Evolutionary conservation across 2,888 invertebrate species (phyloP), one percentile per base, ranked within the genome.

Genomic region (Aporophyla nigra): DNA sequence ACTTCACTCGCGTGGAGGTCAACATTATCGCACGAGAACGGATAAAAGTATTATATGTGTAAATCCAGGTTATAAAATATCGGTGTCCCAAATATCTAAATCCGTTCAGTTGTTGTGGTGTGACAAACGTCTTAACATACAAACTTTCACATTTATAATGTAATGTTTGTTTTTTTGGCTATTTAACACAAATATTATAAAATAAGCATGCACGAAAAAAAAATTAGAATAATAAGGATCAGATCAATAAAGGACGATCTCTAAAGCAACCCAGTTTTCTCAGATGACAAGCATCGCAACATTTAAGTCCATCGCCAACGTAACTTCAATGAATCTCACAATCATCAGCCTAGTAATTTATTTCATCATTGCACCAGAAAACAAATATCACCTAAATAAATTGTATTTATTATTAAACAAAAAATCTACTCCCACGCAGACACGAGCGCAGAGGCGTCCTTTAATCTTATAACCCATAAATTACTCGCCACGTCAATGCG

Each of bases 401-500:
- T 74, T 68, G 61, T 75, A 59, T 43, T 33, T 33, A 33, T 66
- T 83, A 66, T 65, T 59, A 43, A 68, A 76, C 59, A 74, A 82
- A 81, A 83, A 78, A 63, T 46, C 59, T 5, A 71, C 76, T 76
- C 83, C 86, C 70, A 86, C 84, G 67, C 82, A 63, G 54, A 33
- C 58, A 19, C 58, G 33, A 14, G 53, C 65, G 71, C 53, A 63
- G 56, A 33, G 14, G 59, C 70, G 63, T 81, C 83, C 78, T 80
- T 76, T 83, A 78, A 82, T 80, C 81, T 71, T 51, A 73, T 76
- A 53, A 49, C 14, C 53, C 74, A 88, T 87, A 88, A 88, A 87
- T 86, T 69, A 85, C 78, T 78, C 69, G 6, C 16, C 76, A 67
- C 83, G 88, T 87, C 85, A 76, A 78, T 80, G 77, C 61, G n/a